A percentile compares a stretch with the other conserved stretches of the same genome.
phyloP scores from a whole-genome alignment of 2,888 invertebrate genomes.

The Archips xylosteana region DNA sequence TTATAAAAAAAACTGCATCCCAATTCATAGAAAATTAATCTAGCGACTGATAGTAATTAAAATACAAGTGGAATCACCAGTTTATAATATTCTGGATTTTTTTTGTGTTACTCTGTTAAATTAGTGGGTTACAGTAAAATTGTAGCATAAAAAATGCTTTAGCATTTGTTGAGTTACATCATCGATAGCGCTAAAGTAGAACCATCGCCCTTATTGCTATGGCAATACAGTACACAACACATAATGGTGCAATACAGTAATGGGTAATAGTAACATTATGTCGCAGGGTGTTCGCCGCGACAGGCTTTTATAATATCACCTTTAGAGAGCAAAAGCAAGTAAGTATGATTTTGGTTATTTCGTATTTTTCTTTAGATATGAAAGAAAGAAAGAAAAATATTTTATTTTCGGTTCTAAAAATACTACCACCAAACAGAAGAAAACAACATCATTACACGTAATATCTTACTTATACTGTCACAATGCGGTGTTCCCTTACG shows the following conservation, averaged over 20 bases:
- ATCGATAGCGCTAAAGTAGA: not conserved
- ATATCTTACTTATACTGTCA: too few species aligned
- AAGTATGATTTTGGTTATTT: constrained; percentile 9
- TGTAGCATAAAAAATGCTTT: not conserved
- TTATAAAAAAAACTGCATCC: too few species aligned
- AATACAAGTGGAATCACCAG: too few species aligned
- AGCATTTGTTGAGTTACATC: constrained; percentile 3
- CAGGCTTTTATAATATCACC: constrained; percentile 40
- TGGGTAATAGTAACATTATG: constrained; percentile 36
- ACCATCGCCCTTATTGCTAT: not conserved
- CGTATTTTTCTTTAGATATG: too few species aligned
- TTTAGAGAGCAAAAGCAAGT: not conserved
- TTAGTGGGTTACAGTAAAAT: not conserved
- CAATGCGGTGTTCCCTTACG: too few species aligned
- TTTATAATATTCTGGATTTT: too few species aligned
- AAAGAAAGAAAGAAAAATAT: too few species aligned
- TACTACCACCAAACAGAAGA: too few species aligned
- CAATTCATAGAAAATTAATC: too few species aligned
- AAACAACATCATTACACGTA: too few species aligned
- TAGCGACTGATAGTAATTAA: too few species aligned
- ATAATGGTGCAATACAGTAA: constrained; percentile 14
- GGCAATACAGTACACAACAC: not conserved
- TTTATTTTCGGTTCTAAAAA: too few species aligned
- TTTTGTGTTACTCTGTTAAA: not conserved
- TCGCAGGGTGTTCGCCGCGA: constrained; percentile 33